Evolutionary conservation across 2,113 vertebrate genomes (phyloP), one percentile per base, ranked within the genome.

Genomic region (Chinchilla lanigera): DNA sequence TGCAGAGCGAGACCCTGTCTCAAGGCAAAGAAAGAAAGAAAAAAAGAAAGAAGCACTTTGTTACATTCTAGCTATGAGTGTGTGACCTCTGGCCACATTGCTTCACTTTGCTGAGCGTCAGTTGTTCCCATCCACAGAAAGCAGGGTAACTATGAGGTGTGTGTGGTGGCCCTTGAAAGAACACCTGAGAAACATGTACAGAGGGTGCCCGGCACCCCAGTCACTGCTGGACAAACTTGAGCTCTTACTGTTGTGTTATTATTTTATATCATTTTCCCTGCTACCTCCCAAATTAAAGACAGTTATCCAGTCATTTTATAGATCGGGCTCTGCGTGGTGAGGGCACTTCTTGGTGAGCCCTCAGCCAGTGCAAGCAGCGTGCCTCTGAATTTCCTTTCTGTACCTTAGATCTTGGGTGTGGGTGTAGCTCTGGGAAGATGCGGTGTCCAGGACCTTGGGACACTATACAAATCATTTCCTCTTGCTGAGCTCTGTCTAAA

Each of bases 241-340:
- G 20, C 30, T 50, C 1, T 14, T 24, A 4, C 10, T 22, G 30
- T 5, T 38, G 73, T 2, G 7, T 3, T 0, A 14, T 5, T 7
- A 3, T 33, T 89, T 50, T 19, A 3, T 44, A 24, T n/a, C 2
- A 35, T 84, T 38, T 33, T 85, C 52, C 19, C 0, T 16, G 47
- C 12, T 56, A 3, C 60, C 69, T 33, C 60, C 1, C 1, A 28
- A 61, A 16, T 77, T 16, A 24, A 52, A 1, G 17, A 7, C 22
- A 17, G 35, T 30, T 38, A 11, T 52, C 28, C 10, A 17, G 3
- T 13, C 28, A n/a, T 9, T 75, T 73, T 30, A 33, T 5, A 61
- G 33, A 8, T 6, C 35, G 56, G 67, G 24, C 41, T 84, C 47
- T 35, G 56, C 47, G 14, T 20, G 41, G n/a, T 0, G 0, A 50